These are phyloP conservation scores for Mastomys coucha DNA, from an alignment of 2,113 vertebrate genomes.

Conservation along the genomic window DNA sequence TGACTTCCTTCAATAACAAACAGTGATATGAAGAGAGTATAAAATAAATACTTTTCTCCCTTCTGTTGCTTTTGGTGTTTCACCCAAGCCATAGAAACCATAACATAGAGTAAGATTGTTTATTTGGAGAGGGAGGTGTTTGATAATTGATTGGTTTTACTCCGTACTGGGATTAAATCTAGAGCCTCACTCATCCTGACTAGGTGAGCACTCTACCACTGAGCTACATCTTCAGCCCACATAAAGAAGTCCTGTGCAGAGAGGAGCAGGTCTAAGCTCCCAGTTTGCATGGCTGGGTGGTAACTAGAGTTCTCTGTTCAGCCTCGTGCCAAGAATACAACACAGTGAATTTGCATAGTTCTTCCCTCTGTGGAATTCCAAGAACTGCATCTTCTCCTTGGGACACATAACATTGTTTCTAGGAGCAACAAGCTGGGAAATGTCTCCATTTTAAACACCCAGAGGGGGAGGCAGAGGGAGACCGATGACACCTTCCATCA, in stretches of 20 bases:
- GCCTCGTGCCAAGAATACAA: slow-evolving; percentile 70
- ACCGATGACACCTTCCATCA: background rate
- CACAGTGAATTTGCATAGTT: slow-evolving; percentile 72
- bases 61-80: background rate
- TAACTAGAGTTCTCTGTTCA: slow-evolving; percentile 67
- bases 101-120: background rate
- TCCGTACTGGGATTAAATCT: background rate
- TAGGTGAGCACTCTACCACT: background rate
- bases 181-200: background rate
- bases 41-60: background rate
- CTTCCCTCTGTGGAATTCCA: slow-evolving; percentile 76
- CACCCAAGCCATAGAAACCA: too few relatives aligned
- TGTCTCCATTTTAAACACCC: slow-evolving; percentile 65
- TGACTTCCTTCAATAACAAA: background rate
- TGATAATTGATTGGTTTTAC: background rate
- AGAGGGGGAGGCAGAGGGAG: background rate
- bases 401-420: slow-evolving; percentile 49
- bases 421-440: slow-evolving; percentile 30
- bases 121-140: fast-evolving
- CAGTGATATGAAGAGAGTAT: background rate
- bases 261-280: slow-evolving; percentile 63
- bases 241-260: slow-evolving; percentile 49
- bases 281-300: slow-evolving; percentile 51
- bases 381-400: slow-evolving; percentile 59
- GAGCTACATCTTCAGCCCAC: background rate